Percentiles rank a stretch among this genome's conserved stretches.
Evolutionary conservation across 2,113 vertebrate species (phyloP).

Genomic region (Crypturellus undulatus): DNA sequence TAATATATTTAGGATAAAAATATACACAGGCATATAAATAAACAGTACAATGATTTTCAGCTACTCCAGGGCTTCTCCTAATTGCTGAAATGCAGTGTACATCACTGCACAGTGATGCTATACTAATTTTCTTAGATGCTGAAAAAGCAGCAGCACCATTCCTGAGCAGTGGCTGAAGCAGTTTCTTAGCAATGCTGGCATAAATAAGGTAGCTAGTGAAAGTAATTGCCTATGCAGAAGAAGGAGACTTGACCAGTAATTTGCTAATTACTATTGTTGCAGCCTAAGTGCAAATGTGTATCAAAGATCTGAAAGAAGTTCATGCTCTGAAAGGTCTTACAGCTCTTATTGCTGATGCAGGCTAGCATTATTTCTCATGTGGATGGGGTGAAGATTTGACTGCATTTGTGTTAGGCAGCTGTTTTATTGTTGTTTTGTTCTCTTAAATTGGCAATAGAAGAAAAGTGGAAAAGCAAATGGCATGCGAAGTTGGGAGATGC

Average conservation of each 20-base stretch:
- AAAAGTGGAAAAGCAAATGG: not conserved
- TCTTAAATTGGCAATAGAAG: not conserved
- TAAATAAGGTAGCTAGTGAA: not conserved
- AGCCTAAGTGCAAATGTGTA: not conserved
- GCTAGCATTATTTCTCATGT: not conserved
- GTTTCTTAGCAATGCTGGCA: not conserved
- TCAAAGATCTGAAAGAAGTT: not conserved
- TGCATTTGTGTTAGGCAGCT: not conserved
- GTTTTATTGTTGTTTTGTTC: not conserved
- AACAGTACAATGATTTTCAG: not conserved
- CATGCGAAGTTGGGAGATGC: not conserved
- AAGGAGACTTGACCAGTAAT: not conserved
- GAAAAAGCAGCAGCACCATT: not conserved
- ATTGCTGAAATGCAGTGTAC: not conserved
- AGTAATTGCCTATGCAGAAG: accelerated
- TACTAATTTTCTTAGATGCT: not conserved
- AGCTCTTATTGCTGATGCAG: not conserved
- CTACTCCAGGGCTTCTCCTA: not conserved
- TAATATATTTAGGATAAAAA: not conserved
- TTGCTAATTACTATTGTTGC: not conserved
- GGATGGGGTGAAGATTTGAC: not conserved
- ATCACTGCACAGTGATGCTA: not conserved
- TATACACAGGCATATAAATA: not conserved
- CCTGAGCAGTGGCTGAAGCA: not conserved
- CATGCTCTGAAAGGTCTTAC: not conserved